Conservation (phyloP, 2,113 vertebrate genomes). For the Sardina pilchardus region DNA sequence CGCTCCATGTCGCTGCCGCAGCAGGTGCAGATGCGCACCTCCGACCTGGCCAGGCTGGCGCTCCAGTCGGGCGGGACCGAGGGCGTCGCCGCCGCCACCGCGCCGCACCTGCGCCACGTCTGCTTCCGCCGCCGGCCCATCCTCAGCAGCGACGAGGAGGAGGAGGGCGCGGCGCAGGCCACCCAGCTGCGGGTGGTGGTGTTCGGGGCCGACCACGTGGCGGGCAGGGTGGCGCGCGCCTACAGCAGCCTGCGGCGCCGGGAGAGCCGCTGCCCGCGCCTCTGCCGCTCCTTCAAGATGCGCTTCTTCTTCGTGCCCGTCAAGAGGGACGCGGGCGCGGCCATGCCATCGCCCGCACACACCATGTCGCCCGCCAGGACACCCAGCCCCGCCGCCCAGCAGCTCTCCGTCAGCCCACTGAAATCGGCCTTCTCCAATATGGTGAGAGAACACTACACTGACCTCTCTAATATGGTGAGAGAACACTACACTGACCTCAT, state of each 20-base stretch:
- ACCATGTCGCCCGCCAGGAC: background rate
- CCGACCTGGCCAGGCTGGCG: conserved; percentile 37
- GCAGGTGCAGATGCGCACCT: conserved; percentile 63
- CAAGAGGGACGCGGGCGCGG: conserved; percentile 69
- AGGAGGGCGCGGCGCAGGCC: conserved; percentile 68
- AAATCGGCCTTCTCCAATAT: conserved; percentile 41
- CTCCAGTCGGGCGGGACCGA: conserved; percentile 39
- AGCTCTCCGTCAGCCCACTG: conserved; percentile 40
- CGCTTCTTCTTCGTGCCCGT: conserved; percentile 91
- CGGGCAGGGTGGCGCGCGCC: conserved; percentile 89
- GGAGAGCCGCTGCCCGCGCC: conserved; percentile 80
- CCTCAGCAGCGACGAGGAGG: conserved; percentile 85
- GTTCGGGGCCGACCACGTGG: conserved; percentile 92
- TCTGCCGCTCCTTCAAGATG: conserved; percentile 87
- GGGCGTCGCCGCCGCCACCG: too few species aligned
- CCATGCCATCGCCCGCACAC: background rate
- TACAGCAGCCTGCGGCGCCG: conserved; percentile 83
- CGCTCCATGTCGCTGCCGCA: conserved; percentile 89
- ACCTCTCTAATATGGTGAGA: background rate
- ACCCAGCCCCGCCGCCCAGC: conserved; percentile 25
- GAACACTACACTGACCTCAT: too few species aligned
- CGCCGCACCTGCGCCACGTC: conserved; percentile 55
- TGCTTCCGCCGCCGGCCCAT: conserved; percentile 83
- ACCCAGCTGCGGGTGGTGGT: conserved; percentile 86
- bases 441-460: too few species aligned